phyloP scores from a whole-genome alignment of 1,140 invertebrate genomes.

The Cheumatopsyche charites region DNA sequence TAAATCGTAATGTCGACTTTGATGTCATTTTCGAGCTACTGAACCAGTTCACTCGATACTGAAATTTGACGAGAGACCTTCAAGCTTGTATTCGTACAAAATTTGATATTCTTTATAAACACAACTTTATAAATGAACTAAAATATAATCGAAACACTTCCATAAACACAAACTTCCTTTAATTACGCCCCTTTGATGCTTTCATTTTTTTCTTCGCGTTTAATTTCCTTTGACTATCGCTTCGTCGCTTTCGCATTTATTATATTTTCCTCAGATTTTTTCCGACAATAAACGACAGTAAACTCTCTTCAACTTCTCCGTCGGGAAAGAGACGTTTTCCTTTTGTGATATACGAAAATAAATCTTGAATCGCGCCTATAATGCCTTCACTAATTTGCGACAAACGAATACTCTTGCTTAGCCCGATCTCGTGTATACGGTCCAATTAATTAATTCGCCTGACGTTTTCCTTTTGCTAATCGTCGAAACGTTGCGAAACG shows the following conservation, averaged over 20 bases:
- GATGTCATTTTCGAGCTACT: too few relatives aligned
- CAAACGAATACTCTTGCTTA: neutral
- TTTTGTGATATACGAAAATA: neutral
- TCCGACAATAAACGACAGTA: too few relatives aligned
- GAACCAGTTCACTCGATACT: too few relatives aligned
- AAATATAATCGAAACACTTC: too few relatives aligned
- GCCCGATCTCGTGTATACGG: neutral
- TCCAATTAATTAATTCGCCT: neutral
- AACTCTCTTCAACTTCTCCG: too few relatives aligned
- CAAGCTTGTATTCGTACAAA: too few relatives aligned
- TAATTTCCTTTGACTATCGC: slow-evolving; percentile 12
- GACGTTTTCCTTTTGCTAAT: too few relatives aligned
- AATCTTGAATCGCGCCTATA: neutral
- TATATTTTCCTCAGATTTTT: neutral
- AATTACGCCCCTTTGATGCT: neutral
- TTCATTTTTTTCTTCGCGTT: neutral
- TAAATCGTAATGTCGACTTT: too few relatives aligned
- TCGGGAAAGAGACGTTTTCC: neutral
- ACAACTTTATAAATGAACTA: too few relatives aligned
- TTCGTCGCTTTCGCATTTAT: neutral
- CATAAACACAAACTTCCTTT: neutral
- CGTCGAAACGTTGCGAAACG: too few relatives aligned
- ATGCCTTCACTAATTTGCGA: slow-evolving; percentile 2
- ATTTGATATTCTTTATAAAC: too few relatives aligned
- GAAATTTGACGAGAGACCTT: too few relatives aligned